Base-by-base conservation (phyloP, 2,113 vertebrate genomes). In the Peromyscus leucopus region DNA sequence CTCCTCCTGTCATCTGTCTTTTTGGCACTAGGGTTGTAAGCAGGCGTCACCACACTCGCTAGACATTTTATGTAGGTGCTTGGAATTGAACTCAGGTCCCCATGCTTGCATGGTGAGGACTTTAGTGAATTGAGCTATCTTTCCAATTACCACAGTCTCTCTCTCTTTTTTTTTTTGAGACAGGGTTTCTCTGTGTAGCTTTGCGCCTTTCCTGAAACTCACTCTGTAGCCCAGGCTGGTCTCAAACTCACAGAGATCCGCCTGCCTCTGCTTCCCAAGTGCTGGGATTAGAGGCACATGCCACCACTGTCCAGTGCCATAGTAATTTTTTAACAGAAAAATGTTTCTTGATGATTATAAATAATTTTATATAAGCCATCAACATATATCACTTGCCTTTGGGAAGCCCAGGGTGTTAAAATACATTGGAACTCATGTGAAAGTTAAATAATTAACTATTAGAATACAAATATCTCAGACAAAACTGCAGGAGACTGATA, bases 381-480 rank as follows among this genome's bases (percentile, higher is more conserved):
- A 93, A 48, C 79, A 79, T 69, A 71, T 76, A 90, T 75, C 85
- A 69, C 55, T 87, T 26, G 76, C 83, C 19, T 82, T 94, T 24
- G 2, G 11, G 13, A 24, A 3, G 31, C 21, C 5, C 5, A 80
- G 4, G 7, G 2, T 71, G 0, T 75, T 92, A 88, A 65, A 90
- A 61, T 95, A 61, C 71, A 61, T 69, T 39, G 42, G n/a, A 87
- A 59, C 4, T 48, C 76, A 69, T 0, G 7, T 79, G 80, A 91
- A 88, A 26, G 16, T 78, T 91, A 87, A 95, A 57, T 33, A 69
- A 78, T 86, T 36, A 76, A 36, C 96, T 94, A 65, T 33, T 89
- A 33, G 89, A 82, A 89, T 39, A 71, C 79, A 10, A 7, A 57
- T 51, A 1, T 71, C n/a, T 91, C 55, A 83, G n/a, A 39, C 87